Evolutionary conservation across 1,140 invertebrate species (phyloP).

Genomic region (Meloidogyne chitwoodi): DNA sequence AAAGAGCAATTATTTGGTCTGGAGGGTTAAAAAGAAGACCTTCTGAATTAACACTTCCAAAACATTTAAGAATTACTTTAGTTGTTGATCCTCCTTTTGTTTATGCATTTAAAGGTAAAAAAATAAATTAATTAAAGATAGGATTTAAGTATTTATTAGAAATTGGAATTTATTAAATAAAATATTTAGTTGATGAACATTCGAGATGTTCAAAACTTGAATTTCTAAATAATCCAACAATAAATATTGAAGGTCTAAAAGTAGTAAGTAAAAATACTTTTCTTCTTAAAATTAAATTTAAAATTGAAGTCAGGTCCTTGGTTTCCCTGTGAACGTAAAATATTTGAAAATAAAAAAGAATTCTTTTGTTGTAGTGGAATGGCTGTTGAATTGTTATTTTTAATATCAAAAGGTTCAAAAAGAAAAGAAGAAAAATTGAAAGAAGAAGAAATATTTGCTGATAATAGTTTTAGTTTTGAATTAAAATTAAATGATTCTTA

Average conservation of each 20-base stretch:
- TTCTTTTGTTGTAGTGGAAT: slow-evolving; percentile 49
- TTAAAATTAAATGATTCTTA: slow-evolving; percentile 48
- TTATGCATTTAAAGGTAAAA: slow-evolving; percentile 36
- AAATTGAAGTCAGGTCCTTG: slow-evolving; percentile 49
- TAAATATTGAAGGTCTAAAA: background rate
- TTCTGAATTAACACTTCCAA: slow-evolving; percentile 51
- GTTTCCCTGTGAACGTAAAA: slow-evolving; percentile 35
- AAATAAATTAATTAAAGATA: background rate
- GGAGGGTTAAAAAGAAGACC: slow-evolving; percentile 37
- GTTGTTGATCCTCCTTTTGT: slow-evolving; percentile 55
- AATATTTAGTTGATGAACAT: background rate
- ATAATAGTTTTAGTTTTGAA: slow-evolving; percentile 51
- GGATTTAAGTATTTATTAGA: no score
- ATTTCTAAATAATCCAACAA: background rate
- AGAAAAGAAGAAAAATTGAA: background rate
- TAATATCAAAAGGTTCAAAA: slow-evolving; percentile 40
- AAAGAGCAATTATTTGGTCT: slow-evolving; percentile 47
- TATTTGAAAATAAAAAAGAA: slow-evolving; percentile 14
- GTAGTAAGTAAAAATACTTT: background rate
- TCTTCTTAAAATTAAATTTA: background rate
- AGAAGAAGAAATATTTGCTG: slow-evolving; percentile 1
- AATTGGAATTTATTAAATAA: no score
- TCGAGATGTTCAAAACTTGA: background rate
- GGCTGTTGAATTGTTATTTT: slow-evolving; percentile 49
- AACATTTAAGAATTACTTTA: slow-evolving; percentile 47